Conservation (phyloP, 2,113 vertebrate genomes). For the Regulus satrapa region DNA sequence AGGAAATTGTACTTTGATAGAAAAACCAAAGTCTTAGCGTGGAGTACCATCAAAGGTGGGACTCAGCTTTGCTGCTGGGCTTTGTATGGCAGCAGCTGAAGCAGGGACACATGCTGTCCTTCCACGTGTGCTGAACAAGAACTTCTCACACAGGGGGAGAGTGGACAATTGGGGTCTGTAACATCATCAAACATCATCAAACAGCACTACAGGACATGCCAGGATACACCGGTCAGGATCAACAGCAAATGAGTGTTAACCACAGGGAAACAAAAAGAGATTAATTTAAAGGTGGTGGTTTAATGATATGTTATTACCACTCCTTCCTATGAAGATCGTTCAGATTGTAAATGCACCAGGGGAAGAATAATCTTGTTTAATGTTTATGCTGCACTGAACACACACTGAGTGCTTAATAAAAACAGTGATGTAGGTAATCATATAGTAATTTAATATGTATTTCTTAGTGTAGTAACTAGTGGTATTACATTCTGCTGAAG, state of each 20-base stretch:
- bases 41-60: background rate
- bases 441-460: background rate
- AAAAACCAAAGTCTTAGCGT: background rate
- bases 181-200: background rate
- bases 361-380: constrained; percentile 18
- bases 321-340: background rate
- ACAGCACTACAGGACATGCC: background rate
- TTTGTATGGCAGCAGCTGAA: background rate
- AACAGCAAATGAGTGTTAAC: background rate
- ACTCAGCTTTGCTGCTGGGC: background rate
- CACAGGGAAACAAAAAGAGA: background rate
- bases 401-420: background rate
- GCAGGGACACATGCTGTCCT: background rate
- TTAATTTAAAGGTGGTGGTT: background rate
- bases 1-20: background rate
- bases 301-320: background rate
- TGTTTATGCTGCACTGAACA: background rate
- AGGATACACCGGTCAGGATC: background rate
- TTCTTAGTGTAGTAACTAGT: background rate
- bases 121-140: background rate
- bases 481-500: background rate
- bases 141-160: background rate
- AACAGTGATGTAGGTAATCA: background rate
- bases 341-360: background rate
- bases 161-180: background rate